phyloP scores from a whole-genome alignment of 2,888 invertebrate species.

The Agrotis puta region DNA sequence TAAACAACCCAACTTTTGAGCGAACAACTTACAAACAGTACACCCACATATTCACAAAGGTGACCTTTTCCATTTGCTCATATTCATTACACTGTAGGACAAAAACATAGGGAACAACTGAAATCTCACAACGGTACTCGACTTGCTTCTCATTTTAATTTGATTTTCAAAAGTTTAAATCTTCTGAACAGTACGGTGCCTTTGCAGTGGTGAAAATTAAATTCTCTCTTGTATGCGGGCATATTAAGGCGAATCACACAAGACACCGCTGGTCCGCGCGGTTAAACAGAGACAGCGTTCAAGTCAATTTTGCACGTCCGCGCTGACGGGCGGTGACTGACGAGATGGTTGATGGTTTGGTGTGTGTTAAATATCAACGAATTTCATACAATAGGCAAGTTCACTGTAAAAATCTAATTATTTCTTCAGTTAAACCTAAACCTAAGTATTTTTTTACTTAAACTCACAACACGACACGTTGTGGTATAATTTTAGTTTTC shows the following conservation, averaged over 20 bases:
- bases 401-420: too few relatives aligned
- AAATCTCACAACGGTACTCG: constrained; percentile 1
- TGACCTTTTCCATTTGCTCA: background rate
- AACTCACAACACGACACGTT: too few relatives aligned
- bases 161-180: constrained; percentile 33
- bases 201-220: constrained; percentile 19
- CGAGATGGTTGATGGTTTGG: too few relatives aligned
- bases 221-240: constrained; percentile 28
- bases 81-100: constrained; percentile 1
- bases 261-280: too few relatives aligned
- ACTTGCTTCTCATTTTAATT: constrained; percentile 38
- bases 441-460: too few relatives aligned
- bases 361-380: too few relatives aligned
- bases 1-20: background rate
- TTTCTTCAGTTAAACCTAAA: too few relatives aligned
- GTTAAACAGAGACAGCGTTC: too few relatives aligned
- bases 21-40: constrained; percentile 1
- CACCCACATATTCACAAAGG: constrained; percentile 31
- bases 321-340: too few relatives aligned
- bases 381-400: too few relatives aligned
- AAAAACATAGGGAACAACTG: background rate
- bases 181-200: constrained; percentile 14
- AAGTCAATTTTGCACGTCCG: too few relatives aligned
- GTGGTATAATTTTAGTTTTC: too few relatives aligned
- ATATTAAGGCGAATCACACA: background rate